Base-by-base conservation (phyloP, 2,113 vertebrate genomes). In the Xyrauchen texanus region DNA sequence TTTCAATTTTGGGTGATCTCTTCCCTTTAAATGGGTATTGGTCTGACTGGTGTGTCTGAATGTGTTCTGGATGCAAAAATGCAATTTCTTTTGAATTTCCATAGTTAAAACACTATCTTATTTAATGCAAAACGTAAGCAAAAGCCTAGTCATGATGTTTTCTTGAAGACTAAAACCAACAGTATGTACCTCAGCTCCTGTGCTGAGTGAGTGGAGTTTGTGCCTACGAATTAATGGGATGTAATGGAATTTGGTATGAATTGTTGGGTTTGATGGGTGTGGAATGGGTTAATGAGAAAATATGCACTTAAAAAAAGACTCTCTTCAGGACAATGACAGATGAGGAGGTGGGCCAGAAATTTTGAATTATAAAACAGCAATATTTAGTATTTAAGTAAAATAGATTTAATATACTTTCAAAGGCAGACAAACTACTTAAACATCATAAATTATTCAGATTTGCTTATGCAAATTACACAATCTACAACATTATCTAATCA, bases 261-360 rank as follows among this genome's bases (percentile, higher is more conserved):
- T 58, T 42, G 53, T 65, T 34, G 61, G 44, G 52, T 72, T 44
- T 58, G 61, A 13, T 53, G 67, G 16, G 11, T 49, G 61, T 65
- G 69, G 55, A 49, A 66, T 34, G 51, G 42, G 60, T 49, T 21
- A 82, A 83, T 71, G 61, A 83, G 49, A 53, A 70, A 64, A 76
- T 79, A 67, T 63, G 74, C 60, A 68, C 87, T 87, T 65, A n/a
- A 77, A 84, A 85, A 44, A 52, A 2, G 44, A 46, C 76, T 93
- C 92, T 92, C 92, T 92, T 91, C 66, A 57, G 45, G 80, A 84
- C 7, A 78, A 63, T 68, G 79, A 70, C 60, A 74, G 64, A 52
- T 65, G 69, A 72, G 13, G 13, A 45, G 10, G 47, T 4, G 51
- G 8, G 8, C 16, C 42, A 53, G 61, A n/a, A 76, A 8, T 15